These are phyloP conservation scores for Sceliomorpha sp. DNA, from an alignment of 2,888 invertebrate genomes.

Conservation along the genomic window DNA sequence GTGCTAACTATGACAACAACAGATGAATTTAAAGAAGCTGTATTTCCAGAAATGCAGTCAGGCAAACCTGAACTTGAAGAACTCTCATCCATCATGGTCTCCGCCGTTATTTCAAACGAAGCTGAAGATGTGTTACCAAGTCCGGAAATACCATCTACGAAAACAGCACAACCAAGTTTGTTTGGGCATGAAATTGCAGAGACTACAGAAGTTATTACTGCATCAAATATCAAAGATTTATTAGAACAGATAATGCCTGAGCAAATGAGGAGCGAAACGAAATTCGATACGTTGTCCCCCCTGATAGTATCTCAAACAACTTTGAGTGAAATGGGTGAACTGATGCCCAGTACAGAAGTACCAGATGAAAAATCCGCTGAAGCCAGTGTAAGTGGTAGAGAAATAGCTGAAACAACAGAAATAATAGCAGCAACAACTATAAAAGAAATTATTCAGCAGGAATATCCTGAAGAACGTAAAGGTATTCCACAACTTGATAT, in stretches of 20 bases:
- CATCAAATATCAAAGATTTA: conserved; percentile 60
- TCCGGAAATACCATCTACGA: conserved; percentile 65
- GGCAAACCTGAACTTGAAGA: conserved; percentile 63
- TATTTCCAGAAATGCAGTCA: conserved; percentile 60
- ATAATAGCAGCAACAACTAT: conserved; percentile 65
- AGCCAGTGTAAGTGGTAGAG: conserved; percentile 68
- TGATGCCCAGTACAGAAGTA: conserved; percentile 52
- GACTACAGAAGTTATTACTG: conserved; percentile 62
- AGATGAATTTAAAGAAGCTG: conserved; percentile 62
- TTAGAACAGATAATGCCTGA: conserved; percentile 35
- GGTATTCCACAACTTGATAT: conserved; percentile 66
- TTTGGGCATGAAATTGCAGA: conserved; percentile 69
- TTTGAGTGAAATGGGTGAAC: conserved; percentile 54
- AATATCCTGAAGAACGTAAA: conserved; percentile 63
- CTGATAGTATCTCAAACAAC: conserved; percentile 66
- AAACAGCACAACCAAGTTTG: conserved; percentile 69
- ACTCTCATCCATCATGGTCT: conserved; percentile 50
- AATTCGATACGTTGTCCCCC: conserved; percentile 57
- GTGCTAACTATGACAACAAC: too few relatives aligned
- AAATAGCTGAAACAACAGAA: conserved; percentile 77
- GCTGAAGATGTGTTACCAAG: conserved; percentile 33
- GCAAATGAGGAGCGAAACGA: conserved; percentile 50
- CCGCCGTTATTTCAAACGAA: conserved; percentile 43
- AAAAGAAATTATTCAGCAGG: conserved; percentile 57
- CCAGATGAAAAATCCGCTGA: conserved; percentile 70